A percentile compares a stretch with the other conserved stretches of the same genome.
phyloP scores from a whole-genome alignment of 1,140 invertebrate genomes.

The Maconellicoccus hirsutus region DNA sequence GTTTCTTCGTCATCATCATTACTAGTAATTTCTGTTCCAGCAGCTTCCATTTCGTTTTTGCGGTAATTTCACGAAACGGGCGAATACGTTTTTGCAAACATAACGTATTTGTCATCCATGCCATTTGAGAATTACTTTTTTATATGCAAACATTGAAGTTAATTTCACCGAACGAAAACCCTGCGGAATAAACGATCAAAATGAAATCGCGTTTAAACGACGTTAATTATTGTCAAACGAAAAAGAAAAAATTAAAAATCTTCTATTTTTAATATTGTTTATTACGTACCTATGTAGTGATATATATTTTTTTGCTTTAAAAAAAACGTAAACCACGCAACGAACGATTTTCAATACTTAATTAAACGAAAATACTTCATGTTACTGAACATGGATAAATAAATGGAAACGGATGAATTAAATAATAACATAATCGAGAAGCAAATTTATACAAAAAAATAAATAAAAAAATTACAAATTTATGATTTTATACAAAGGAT shows the following conservation, averaged over 20 bases:
- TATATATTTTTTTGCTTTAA: background rate
- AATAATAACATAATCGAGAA: background rate
- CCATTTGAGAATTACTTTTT: background rate
- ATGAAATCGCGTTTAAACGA: background rate
- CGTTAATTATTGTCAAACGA: background rate
- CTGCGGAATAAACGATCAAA: background rate
- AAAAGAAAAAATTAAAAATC: background rate
- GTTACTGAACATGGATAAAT: background rate
- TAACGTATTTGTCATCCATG: background rate
- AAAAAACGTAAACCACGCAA: background rate
- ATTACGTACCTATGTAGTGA: background rate
- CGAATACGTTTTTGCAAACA: background rate
- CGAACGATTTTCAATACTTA: background rate
- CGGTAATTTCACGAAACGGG: background rate
- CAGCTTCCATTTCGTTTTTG: conserved; percentile 12
- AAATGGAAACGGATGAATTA: background rate
- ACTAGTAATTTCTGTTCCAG: conserved; percentile 10
- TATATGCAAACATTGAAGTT: background rate
- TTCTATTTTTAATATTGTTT: background rate
- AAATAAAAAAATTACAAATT: conserved; percentile 6
- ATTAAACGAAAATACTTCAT: background rate
- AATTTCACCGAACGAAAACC: background rate
- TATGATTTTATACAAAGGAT: background rate
- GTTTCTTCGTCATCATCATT: conserved; percentile 5
- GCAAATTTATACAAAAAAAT: background rate